Evolutionary conservation across 1,140 invertebrate genomes (phyloP).

Genomic region (Solenopsis fugax): DNA sequence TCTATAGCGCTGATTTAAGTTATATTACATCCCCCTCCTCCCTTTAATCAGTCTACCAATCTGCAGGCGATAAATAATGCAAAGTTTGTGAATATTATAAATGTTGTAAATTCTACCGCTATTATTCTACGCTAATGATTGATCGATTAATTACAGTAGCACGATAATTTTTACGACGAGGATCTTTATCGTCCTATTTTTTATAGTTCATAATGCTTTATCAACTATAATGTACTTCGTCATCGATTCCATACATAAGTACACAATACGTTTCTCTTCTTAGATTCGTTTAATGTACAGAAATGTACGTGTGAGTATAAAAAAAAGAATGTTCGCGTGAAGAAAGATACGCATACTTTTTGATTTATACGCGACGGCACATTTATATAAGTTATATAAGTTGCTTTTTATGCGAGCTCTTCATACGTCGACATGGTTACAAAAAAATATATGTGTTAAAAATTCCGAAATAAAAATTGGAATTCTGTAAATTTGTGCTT

Average conservation of each 20-base stretch:
- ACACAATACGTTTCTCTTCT: conserved; percentile 5
- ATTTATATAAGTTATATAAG: conserved; percentile 12
- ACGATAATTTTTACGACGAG: conserved; percentile 15
- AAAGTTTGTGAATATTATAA: conserved; percentile 42
- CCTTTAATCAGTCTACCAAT: neutral
- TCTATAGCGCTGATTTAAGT: conserved; percentile 46
- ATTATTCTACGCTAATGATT: conserved; percentile 18
- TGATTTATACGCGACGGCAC: conserved; percentile 14
- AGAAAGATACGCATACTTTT: neutral
- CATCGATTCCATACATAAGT: conserved; percentile 3
- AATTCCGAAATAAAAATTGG: conserved; percentile 60
- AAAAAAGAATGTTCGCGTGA: neutral
- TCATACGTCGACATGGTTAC: neutral
- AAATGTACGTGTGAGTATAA: neutral
- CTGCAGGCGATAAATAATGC: neutral
- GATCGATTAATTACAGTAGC: conserved; percentile 10
- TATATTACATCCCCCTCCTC: neutral
- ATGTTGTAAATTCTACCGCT: conserved; percentile 35
- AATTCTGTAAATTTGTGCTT: conserved; percentile 36
- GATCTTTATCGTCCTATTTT: conserved; percentile 10
- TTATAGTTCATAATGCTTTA: conserved; percentile 33
- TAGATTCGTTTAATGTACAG: neutral
- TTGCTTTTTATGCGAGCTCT: conserved; percentile 29
- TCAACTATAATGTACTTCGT: conserved; percentile 5
- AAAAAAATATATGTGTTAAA: conserved; percentile 58